Conservation (phyloP, 2,797 vertebrate genomes). For the Bradypus variegatus region DNA sequence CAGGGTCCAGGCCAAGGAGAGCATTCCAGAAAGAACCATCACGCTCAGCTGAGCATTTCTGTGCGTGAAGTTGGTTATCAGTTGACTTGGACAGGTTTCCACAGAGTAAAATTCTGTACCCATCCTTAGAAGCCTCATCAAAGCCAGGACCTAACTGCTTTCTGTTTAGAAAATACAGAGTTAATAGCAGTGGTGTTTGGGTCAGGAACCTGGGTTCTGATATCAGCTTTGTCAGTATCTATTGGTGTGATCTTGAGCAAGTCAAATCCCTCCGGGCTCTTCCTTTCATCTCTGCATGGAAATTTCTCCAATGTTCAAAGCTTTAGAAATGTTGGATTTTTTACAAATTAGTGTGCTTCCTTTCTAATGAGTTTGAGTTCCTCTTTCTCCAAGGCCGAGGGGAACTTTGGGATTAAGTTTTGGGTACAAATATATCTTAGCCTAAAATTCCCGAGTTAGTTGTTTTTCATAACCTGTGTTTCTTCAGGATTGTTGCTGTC, state of each 20-base stretch:
- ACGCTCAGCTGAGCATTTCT: background rate
- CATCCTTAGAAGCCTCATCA: background rate
- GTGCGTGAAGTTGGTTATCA: background rate
- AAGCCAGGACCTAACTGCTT: background rate
- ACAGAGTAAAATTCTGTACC: background rate
- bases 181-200: background rate
- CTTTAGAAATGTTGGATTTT: background rate
- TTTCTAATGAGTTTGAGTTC: background rate
- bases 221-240: background rate
- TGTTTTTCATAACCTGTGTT: background rate
- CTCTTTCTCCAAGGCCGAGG: constrained; percentile 9
- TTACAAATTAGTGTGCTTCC: background rate
- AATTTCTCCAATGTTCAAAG: background rate
- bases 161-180: background rate
- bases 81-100: background rate
- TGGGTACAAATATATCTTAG: background rate
- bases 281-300: background rate
- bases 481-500: background rate
- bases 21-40: background rate
- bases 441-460: background rate
- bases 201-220: background rate
- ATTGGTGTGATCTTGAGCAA: background rate
- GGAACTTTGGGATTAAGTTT: background rate
- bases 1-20: background rate
- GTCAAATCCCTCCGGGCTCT: background rate